Conservation (phyloP, 2,797 vertebrate species). For the Molossus molossus region DNA sequence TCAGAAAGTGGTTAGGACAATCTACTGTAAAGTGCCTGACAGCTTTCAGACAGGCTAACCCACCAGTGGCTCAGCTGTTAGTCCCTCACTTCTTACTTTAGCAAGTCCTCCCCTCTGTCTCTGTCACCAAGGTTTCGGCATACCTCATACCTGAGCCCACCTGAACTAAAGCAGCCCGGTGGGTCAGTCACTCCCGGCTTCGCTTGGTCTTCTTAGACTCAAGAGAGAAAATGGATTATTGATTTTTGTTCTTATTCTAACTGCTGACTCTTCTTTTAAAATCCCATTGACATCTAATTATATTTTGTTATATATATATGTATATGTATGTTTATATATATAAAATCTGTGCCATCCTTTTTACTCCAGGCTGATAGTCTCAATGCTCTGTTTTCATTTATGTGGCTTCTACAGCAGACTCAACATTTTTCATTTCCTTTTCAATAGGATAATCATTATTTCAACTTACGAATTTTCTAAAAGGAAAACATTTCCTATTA, state of each 20-base stretch:
- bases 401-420: neutral
- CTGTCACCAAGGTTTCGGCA: neutral
- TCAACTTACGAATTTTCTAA: neutral
- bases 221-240: neutral
- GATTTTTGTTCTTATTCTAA: neutral
- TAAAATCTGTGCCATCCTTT: neutral
- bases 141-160: neutral
- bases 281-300: neutral
- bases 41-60: neutral
- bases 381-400: neutral
- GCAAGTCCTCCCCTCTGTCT: neutral
- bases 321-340: neutral
- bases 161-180: neutral
- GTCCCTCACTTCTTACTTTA: neutral
- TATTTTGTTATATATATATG: neutral
- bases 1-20: neutral
- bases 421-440: neutral
- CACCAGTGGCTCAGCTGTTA: accelerated
- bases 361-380: neutral
- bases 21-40: neutral
- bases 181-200: neutral
- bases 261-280: neutral
- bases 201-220: neutral
- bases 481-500: neutral
- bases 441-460: neutral